Evolutionary conservation across 2,888 invertebrate species (phyloP).

Genomic region (Drosophila algonquin): DNA sequence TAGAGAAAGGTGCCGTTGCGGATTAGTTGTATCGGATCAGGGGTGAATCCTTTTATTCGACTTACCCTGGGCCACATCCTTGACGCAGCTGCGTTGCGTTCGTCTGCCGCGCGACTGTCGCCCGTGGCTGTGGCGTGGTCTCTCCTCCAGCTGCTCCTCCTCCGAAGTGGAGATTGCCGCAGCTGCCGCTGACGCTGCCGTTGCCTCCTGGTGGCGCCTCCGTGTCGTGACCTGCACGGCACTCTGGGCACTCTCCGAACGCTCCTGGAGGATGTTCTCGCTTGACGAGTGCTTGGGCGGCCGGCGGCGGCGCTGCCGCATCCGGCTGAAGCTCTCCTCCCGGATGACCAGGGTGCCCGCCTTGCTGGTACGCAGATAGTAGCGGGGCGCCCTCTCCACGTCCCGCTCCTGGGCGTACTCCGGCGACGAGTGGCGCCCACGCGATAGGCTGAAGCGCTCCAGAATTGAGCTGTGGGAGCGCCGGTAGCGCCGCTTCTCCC

Average conservation of each 20-base stretch:
- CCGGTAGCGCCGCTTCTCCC: constrained; percentile 81
- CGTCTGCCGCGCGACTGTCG: constrained; percentile 49
- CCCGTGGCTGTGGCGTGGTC: neutral
- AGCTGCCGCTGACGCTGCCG: constrained; percentile 15
- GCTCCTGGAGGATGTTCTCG: constrained; percentile 62
- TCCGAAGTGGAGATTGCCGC: constrained; percentile 46
- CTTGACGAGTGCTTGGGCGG: constrained; percentile 66
- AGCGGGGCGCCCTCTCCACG: constrained; percentile 77
- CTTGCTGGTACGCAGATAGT: constrained; percentile 85
- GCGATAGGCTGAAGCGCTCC: constrained; percentile 82
- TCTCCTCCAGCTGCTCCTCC: constrained; percentile 20
- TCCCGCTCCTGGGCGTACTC: constrained; percentile 72
- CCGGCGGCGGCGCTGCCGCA: constrained; percentile 75
- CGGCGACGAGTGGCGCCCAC: constrained; percentile 81
- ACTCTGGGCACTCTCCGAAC: constrained; percentile 12
- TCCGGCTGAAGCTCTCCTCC: constrained; percentile 84
- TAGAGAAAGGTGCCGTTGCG: neutral
- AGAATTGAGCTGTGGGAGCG: constrained; percentile 82
- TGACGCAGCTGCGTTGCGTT: constrained; percentile 43
- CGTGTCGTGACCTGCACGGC: constrained; percentile 50
- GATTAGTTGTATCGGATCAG: neutral
- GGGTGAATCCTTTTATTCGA: too few relatives aligned
- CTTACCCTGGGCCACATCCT: constrained; percentile 54
- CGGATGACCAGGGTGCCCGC: constrained; percentile 85
- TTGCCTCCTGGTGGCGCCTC: constrained; percentile 16